Percentiles rank a stretch among this genome's conserved stretches.
phyloP scores from a whole-genome alignment of 2,888 invertebrate species.

The Drosophila suboccidentalis region DNA sequence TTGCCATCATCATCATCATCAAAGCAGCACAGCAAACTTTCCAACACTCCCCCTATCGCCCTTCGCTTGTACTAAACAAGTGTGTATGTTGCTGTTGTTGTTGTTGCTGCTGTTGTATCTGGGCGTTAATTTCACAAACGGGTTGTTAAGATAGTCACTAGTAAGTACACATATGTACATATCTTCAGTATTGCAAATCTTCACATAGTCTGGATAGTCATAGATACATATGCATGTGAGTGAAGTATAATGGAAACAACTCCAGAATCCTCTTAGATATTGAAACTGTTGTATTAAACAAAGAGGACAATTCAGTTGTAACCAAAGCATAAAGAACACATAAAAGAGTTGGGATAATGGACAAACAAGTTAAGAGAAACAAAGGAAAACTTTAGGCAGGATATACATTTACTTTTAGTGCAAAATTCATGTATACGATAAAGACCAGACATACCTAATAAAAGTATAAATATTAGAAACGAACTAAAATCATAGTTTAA shows the following conservation, averaged over 20 bases:
- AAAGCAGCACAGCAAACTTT: slow-evolving; percentile 15
- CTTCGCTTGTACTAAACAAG: background rate
- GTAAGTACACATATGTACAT: slow-evolving; percentile 8
- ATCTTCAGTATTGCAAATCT: slow-evolving; percentile 8
- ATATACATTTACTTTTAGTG: too few relatives aligned
- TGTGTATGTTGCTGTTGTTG: slow-evolving; percentile 8
- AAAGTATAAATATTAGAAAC: too few relatives aligned
- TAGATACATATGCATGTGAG: slow-evolving; percentile 31
- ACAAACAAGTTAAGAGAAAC: background rate
- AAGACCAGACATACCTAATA: too few relatives aligned
- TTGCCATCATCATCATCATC: slow-evolving; percentile 55
- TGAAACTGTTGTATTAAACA: slow-evolving; percentile 3
- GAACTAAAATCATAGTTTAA: too few relatives aligned
- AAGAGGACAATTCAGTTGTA: slow-evolving; percentile 7
- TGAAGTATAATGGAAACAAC: slow-evolving; percentile 55
- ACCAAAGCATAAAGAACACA: background rate
- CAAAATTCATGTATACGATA: background rate
- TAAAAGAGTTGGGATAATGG: background rate
- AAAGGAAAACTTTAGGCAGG: background rate
- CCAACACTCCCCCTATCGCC: background rate
- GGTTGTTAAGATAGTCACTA: slow-evolving; percentile 41
- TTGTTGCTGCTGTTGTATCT: slow-evolving; percentile 2
- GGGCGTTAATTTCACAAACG: slow-evolving; percentile 62
- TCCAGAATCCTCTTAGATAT: slow-evolving; percentile 14
- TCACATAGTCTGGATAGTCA: slow-evolving; percentile 3